Evolutionary conservation across 2,797 vertebrate species (phyloP), one percentile per base, ranked within the genome.

Genomic region (Chelon labrosus): DNA sequence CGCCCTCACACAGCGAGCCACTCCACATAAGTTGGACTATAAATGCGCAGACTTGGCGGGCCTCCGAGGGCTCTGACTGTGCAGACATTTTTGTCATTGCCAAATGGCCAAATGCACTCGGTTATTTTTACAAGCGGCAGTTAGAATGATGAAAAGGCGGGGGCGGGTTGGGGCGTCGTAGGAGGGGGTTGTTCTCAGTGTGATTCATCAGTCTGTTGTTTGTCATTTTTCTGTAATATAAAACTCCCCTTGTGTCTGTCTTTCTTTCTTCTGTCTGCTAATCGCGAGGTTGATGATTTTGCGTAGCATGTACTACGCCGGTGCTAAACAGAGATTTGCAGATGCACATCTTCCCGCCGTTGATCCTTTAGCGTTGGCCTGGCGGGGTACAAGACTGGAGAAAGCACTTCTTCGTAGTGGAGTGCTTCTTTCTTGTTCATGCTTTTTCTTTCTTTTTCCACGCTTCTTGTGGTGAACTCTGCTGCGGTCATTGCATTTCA

Each of bases 71-170:
- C 65, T 87, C 80, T 84, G 87, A 87, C 86, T 83, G 77, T 83
- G 79, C 86, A 78, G 85, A 85, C 83, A 55, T 75, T 84, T 87
- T 75, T 84, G 83, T 87, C 85, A 78, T 83, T 84, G 81, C 85
- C 87, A 87, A 88, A 88, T 81, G 82, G 80, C 70, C 79, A 80
- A 87, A 88, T 88, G 88, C 79, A 85, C 77, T 79, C 44, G 47
- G 89, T 87, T 91, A 91, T 92, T 89, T 92, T 90, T 89, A 88
- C 80, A 87, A 56, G 64, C 82, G 52, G 78, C 75, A 80, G 82
- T 73, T 85, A 59, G 80, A 79, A 88, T 73, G 74, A 89, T 85
- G 84, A 73, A 79, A 64, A 69, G 56, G 54, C 1, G 17, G 39
- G 20, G 60, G 38, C 10, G 77, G 53, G 61, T 12, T 19, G 19